These are phyloP conservation scores for Bhutanitis thaidina DNA, from an alignment of 2,888 invertebrate species.

Conservation along the genomic window DNA sequence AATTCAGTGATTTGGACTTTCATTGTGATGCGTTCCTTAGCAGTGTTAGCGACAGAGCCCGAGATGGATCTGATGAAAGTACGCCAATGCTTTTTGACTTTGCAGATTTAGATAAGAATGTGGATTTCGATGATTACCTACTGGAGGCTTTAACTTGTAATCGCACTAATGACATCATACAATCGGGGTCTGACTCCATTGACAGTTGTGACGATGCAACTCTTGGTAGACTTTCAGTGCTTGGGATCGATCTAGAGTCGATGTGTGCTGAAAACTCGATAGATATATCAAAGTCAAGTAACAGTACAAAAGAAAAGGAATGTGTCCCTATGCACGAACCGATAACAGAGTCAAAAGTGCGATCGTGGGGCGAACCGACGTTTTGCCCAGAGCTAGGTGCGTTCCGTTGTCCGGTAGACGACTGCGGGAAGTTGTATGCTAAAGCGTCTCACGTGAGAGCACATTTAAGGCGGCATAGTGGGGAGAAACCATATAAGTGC, in stretches of 20 bases:
- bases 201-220: slow-evolving; percentile 39
- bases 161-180: slow-evolving; percentile 46
- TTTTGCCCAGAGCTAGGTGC: slow-evolving; percentile 74
- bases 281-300: slow-evolving; percentile 36
- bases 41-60: slow-evolving; percentile 51
- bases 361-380: slow-evolving; percentile 63
- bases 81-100: slow-evolving; percentile 59
- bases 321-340: slow-evolving; percentile 16
- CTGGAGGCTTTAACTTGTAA: slow-evolving; percentile 58
- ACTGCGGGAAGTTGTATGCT: slow-evolving; percentile 90
- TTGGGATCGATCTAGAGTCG: slow-evolving; percentile 41
- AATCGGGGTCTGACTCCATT: slow-evolving; percentile 41
- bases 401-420: slow-evolving; percentile 84
- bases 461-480: slow-evolving; percentile 91
- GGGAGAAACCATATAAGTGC: slow-evolving; percentile 87
- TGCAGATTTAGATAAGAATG: slow-evolving; percentile 60
- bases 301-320: slow-evolving; percentile 19
- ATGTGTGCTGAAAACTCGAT: slow-evolving; percentile 45
- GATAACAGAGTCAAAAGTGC: slow-evolving; percentile 41
- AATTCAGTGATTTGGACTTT: slow-evolving; percentile 60
- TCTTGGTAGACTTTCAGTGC: slow-evolving; percentile 35
- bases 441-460: slow-evolving; percentile 95
- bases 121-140: slow-evolving; percentile 61
- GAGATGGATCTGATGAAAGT: slow-evolving; percentile 47
- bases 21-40: slow-evolving; percentile 62